These are phyloP conservation scores for Axinella damicornis DNA, from an alignment of 37 sponge, comb jelly and placozoan genomes.

Conservation along the genomic window DNA sequence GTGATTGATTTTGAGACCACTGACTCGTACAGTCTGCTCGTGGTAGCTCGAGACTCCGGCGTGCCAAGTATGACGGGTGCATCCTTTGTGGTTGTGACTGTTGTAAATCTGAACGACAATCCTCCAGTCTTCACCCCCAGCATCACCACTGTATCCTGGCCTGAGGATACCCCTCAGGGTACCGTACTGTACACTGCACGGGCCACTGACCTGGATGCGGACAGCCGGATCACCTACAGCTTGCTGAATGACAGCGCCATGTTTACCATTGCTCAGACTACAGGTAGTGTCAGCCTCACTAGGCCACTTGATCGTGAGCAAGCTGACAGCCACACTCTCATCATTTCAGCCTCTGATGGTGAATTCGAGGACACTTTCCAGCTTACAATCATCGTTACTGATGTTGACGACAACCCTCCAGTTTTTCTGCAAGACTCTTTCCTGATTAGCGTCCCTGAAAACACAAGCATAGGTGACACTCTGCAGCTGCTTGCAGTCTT, in stretches of 20 bases:
- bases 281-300: constrained; percentile 40
- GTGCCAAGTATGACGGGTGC: constrained; percentile 33
- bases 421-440: constrained; percentile 13
- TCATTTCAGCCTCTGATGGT: constrained; percentile 49
- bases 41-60: constrained; percentile 57
- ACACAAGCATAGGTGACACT: constrained; percentile 12
- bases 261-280: constrained; percentile 31
- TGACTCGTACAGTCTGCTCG: constrained; percentile 28
- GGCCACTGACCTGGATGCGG: constrained; percentile 61
- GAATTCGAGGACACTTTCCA: neutral
- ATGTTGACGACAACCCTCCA: constrained; percentile 44
- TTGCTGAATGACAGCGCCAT: neutral
- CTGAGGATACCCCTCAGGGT: constrained; percentile 47
- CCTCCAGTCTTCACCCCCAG: constrained; percentile 49
- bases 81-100: constrained; percentile 25
- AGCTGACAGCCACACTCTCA: constrained; percentile 17
- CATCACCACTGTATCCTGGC: neutral
- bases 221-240: constrained; percentile 10
- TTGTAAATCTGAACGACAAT: constrained; percentile 65
- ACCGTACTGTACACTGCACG: constrained; percentile 30
- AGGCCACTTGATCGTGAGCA: constrained; percentile 35
- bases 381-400: constrained; percentile 34
- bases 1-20: constrained; percentile 36
- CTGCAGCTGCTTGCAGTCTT: constrained; percentile 26
- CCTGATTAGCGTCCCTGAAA: constrained; percentile 38